Percentiles rank a stretch among this genome's conserved stretches.
phyloP scores from a whole-genome alignment of 2,797 vertebrate genomes.

The Sebastes diploproa region DNA sequence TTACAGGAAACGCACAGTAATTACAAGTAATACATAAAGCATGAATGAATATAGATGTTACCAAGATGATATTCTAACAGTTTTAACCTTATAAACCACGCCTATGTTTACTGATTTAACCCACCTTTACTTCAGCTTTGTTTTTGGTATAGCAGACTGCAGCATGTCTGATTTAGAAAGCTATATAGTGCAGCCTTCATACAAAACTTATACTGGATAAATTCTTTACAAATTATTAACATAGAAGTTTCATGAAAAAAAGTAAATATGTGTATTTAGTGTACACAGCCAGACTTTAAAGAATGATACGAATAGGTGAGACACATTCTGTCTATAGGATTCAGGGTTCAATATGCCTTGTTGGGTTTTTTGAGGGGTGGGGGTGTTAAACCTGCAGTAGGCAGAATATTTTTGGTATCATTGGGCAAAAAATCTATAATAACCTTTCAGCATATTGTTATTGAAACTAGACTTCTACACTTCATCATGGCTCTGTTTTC shows the following conservation, averaged over 20 bases:
- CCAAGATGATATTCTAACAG: background rate
- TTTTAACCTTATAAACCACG: background rate
- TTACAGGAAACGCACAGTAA: background rate
- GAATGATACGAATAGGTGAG: too few relatives aligned
- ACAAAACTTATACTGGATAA: background rate
- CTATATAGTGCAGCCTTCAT: background rate
- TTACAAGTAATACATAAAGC: background rate
- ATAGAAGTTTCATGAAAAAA: background rate
- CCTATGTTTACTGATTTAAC: background rate
- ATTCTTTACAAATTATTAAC: background rate
- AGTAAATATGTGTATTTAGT: background rate
- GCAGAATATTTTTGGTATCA: too few relatives aligned
- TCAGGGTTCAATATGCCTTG: too few relatives aligned
- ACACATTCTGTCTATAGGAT: too few relatives aligned
- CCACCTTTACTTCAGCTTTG: background rate
- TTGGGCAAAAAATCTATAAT: too few relatives aligned
- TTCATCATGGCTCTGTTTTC: too few relatives aligned
- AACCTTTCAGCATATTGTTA: too few relatives aligned
- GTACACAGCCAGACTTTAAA: background rate
- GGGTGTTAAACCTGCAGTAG: too few relatives aligned
- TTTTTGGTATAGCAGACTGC: background rate
- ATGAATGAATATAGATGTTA: background rate
- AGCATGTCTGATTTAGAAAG: background rate
- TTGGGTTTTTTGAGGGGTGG: too few relatives aligned
- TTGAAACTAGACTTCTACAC: too few relatives aligned